A percentile compares a stretch with the other conserved stretches of the same genome.
phyloP scores from a whole-genome alignment of 2,888 invertebrate species.

The Polydrusus pterygomalis region DNA sequence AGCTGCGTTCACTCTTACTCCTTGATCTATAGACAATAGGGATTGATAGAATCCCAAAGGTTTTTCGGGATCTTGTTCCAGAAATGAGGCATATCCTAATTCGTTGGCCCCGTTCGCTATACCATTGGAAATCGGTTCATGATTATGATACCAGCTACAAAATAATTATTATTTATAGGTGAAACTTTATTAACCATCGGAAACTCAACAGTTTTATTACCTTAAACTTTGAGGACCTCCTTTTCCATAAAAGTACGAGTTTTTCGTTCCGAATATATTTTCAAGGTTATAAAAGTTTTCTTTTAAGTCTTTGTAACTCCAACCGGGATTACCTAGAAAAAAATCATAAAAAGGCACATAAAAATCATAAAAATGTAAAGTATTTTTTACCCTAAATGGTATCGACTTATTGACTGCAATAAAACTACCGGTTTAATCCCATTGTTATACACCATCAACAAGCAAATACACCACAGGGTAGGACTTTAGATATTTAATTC shows the following conservation, averaged over 20 bases:
- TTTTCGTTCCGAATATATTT: slow-evolving; percentile 83
- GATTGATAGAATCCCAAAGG: slow-evolving; percentile 65
- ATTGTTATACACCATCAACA: no score
- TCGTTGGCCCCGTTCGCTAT: slow-evolving; percentile 70
- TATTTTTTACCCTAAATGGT: no score
- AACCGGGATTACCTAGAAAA: slow-evolving; percentile 82
- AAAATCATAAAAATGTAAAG: no score
- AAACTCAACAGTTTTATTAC: slow-evolving; percentile 38
- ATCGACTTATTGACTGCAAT: no score
- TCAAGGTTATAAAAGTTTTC: slow-evolving; percentile 88
- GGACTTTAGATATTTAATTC: no score
- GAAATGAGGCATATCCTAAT: slow-evolving; percentile 67
- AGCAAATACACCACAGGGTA: no score
- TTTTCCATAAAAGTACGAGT: slow-evolving; percentile 73
- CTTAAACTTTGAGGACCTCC: slow-evolving; percentile 65
- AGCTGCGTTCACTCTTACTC: slow-evolving; percentile 75
- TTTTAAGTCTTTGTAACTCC: slow-evolving; percentile 84
- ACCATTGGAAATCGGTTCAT: slow-evolving; percentile 64
- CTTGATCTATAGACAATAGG: slow-evolving; percentile 66
- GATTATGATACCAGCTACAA: slow-evolving; percentile 68
- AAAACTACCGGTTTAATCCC: no score
- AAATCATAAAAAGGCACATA: not conserved
- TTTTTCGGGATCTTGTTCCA: slow-evolving; percentile 60
- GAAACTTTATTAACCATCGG: no score
- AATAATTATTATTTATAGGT: slow-evolving; percentile 65